phyloP scores from a whole-genome alignment of 1,140 invertebrate genomes.

The Oedothorax gibbosus region DNA sequence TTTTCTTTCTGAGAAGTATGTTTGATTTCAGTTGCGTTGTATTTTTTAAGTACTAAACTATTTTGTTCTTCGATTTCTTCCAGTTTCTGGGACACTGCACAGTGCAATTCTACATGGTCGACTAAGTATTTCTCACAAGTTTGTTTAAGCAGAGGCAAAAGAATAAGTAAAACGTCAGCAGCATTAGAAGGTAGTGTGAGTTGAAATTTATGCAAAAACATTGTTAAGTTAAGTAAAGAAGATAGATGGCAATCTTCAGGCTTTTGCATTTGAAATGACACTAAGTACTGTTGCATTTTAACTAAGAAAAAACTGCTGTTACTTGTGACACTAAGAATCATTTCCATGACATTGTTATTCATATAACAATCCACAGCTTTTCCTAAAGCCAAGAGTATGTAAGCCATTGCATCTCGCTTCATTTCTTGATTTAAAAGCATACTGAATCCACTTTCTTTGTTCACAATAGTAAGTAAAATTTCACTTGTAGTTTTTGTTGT shows the following conservation, averaged over 20 bases:
- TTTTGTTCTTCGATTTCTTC: constrained; percentile 21
- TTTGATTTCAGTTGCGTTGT: neutral
- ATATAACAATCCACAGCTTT: constrained; percentile 11
- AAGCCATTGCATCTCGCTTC: constrained; percentile 20
- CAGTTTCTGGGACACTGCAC: neutral
- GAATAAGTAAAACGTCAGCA: constrained; percentile 13
- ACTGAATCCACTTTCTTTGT: constrained; percentile 14
- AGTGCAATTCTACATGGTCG: neutral
- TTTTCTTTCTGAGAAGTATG: constrained; percentile 22
- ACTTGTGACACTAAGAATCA: neutral
- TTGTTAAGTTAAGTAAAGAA: constrained; percentile 14
- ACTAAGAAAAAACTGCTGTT: neutral
- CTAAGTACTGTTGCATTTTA: neutral
- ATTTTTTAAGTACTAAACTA: neutral
- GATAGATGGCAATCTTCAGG: constrained; percentile 16
- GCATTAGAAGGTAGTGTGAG: constrained; percentile 4
- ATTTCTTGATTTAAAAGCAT: neutral
- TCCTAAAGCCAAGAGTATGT: neutral
- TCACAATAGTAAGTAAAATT: constrained; percentile 22
- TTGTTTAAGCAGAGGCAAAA: constrained; percentile 11
- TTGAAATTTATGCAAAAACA: constrained; percentile 31
- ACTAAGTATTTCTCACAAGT: constrained; percentile 7
- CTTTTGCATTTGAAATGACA: constrained; percentile 19
- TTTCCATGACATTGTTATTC: neutral
- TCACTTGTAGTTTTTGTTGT: constrained; percentile 2